These are phyloP conservation scores for Neolamprologus caudopunctatus DNA, from an alignment of 2,113 vertebrate species.

Conservation along the genomic window DNA sequence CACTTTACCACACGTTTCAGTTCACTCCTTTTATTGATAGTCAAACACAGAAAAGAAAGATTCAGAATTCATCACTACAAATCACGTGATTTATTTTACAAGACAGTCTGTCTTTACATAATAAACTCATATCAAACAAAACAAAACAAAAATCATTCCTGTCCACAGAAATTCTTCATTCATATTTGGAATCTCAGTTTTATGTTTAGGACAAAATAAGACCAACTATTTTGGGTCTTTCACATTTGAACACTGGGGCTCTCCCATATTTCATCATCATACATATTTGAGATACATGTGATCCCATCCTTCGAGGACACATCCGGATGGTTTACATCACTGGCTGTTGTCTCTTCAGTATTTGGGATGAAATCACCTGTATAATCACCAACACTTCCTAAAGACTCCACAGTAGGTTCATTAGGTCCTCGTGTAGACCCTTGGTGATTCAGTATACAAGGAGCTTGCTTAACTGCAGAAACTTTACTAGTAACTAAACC, in stretches of 20 bases:
- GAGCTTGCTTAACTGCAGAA: neutral
- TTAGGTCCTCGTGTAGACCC: neutral
- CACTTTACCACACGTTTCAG: neutral
- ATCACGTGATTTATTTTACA: neutral
- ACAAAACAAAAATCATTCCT: neutral
- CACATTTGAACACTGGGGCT: neutral
- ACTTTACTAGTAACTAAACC: neutral
- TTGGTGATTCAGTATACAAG: neutral
- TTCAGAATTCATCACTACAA: neutral
- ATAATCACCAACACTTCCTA: neutral
- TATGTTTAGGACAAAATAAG: neutral
- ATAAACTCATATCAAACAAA: neutral
- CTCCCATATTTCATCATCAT: conserved; percentile 63
- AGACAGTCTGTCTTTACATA: neutral
- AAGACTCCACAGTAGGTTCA: neutral
- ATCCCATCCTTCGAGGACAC: neutral
- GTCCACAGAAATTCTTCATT: neutral
- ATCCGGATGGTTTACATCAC: neutral
- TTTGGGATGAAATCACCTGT: neutral
- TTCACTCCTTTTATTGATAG: neutral
- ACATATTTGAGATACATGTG: neutral
- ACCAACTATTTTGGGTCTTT: neutral
- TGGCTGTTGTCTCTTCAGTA: neutral
- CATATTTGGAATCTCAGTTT: neutral
- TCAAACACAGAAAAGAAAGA: neutral